phyloP scores from a whole-genome alignment of 2,113 vertebrate species.

The Grantiella picta region DNA sequence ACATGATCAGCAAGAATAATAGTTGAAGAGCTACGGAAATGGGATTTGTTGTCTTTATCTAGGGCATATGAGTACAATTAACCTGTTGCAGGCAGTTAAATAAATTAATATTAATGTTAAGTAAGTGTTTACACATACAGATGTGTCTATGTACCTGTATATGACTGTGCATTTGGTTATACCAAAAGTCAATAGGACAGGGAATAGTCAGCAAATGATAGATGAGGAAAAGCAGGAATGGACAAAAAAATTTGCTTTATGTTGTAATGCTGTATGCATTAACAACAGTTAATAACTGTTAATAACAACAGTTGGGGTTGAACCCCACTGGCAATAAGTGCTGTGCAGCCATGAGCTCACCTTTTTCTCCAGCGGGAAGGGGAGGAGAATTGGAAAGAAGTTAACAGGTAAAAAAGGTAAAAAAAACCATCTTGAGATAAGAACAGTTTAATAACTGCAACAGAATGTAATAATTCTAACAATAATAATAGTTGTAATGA shows the following conservation, averaged over 20 bases:
- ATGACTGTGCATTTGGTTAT: neutral
- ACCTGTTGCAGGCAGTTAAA: neutral
- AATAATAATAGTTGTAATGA: neutral
- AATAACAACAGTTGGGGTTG: too few species aligned
- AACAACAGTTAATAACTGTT: too few species aligned
- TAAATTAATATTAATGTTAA: neutral
- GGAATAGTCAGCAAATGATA: neutral
- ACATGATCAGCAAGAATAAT: neutral
- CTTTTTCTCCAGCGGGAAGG: neutral
- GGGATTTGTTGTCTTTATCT: neutral
- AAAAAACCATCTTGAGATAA: neutral
- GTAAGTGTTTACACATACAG: neutral
- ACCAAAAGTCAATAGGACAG: neutral
- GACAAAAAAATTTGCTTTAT: neutral
- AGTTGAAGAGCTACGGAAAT: neutral
- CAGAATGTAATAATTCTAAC: neutral
- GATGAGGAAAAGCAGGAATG: neutral
- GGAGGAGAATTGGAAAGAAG: neutral
- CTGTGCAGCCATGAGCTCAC: neutral
- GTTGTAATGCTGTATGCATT: neutral
- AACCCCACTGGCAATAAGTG: neutral
- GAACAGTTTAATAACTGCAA: neutral
- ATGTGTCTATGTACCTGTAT: neutral
- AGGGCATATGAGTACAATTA: neutral
- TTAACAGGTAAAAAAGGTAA: neutral